phyloP scores from a whole-genome alignment of 2,888 invertebrate genomes.

The Cephus pygmeus region DNA sequence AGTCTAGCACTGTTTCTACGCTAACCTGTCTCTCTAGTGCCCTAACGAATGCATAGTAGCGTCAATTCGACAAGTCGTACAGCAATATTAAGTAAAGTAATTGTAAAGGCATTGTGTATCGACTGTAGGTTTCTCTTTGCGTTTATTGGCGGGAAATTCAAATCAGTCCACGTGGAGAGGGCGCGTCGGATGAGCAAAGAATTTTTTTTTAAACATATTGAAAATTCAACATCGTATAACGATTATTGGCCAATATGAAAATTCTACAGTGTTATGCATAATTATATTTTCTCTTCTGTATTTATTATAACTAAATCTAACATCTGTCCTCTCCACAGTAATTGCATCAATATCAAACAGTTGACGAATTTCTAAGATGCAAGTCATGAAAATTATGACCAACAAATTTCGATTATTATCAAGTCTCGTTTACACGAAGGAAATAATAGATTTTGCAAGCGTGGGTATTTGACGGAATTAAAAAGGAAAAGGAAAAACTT shows the following conservation, averaged over 20 bases:
- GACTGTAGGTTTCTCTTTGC: background rate
- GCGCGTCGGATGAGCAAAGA: background rate
- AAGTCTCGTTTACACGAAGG: background rate
- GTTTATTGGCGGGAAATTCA: background rate
- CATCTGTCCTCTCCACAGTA: background rate
- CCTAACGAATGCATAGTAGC: conserved; percentile 37
- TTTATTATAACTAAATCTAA: background rate
- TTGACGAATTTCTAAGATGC: background rate
- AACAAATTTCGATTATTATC: background rate
- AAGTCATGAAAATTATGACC: background rate
- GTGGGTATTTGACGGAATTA: background rate
- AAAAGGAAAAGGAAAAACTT: background rate
- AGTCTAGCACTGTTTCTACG: conserved; percentile 40
- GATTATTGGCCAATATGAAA: conserved; percentile 13
- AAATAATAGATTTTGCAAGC: background rate
- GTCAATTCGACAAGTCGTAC: conserved; percentile 33
- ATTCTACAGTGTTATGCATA: background rate
- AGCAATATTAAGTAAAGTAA: conserved; percentile 35
- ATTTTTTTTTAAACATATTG: background rate
- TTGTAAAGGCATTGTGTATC: background rate
- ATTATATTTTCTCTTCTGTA: background rate
- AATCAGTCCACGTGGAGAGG: background rate
- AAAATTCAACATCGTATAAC: conserved; percentile 1
- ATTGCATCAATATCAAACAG: background rate
- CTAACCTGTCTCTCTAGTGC: conserved; percentile 42